phyloP scores from a whole-genome alignment of 2,888 invertebrate genomes.

The Pyrochroa serraticornis region DNA sequence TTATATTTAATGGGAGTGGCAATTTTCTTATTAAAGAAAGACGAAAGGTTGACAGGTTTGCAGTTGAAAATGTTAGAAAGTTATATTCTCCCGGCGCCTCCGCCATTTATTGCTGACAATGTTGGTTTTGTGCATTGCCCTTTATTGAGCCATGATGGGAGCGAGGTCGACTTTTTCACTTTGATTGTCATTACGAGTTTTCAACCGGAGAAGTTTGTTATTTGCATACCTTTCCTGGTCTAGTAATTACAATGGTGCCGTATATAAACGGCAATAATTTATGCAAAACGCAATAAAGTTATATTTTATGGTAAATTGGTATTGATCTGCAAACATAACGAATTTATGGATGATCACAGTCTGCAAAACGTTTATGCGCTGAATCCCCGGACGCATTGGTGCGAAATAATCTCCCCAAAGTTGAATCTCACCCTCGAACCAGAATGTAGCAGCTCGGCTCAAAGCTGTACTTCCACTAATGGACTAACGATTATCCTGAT shows the following conservation, averaged over 20 bases:
- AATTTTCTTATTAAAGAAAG: no score
- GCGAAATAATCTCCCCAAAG: slow-evolving; percentile 49
- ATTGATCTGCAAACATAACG: slow-evolving; percentile 34
- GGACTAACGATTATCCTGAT: slow-evolving; percentile 55
- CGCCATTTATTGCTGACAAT: no score
- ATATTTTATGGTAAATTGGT: slow-evolving; percentile 32
- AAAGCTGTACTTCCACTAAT: slow-evolving; percentile 50
- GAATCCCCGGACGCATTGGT: slow-evolving; percentile 43
- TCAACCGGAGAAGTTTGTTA: no score
- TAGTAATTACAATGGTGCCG: background rate
- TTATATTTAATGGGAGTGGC: no score
- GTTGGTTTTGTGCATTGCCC: no score
- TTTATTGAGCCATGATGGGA: no score
- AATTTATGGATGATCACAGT: slow-evolving; percentile 40
- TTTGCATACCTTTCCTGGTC: no score
- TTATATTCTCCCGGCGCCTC: no score
- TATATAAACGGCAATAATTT: slow-evolving; percentile 8
- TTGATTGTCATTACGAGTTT: no score
- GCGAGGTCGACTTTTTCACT: no score
- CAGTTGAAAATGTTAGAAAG: no score
- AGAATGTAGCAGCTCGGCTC: slow-evolving; percentile 43
- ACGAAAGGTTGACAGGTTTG: no score
- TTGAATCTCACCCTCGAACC: slow-evolving; percentile 39
- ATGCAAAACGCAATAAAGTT: slow-evolving; percentile 23
- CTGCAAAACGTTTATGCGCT: slow-evolving; percentile 43